phyloP scores from a whole-genome alignment of 2,888 invertebrate species.

The Harmothoe impar region DNA sequence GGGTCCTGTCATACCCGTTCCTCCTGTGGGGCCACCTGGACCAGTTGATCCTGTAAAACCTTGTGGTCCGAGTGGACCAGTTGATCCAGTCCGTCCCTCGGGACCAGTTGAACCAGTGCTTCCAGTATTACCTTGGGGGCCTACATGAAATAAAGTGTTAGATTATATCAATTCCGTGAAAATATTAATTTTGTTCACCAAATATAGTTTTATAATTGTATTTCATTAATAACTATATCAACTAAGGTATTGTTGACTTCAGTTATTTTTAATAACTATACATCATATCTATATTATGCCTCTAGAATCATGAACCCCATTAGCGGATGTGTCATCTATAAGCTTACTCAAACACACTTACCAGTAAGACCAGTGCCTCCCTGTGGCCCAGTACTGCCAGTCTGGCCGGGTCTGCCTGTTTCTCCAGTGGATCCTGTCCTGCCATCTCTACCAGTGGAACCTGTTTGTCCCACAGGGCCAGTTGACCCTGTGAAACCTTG shows the following conservation, averaged over 20 bases:
- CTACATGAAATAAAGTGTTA: not conserved
- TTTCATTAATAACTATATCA: no score
- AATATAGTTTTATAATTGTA: no score
- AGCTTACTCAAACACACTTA: no score
- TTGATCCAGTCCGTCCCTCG: slow-evolving; percentile 13
- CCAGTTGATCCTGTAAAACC: slow-evolving; percentile 61
- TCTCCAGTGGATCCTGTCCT: not conserved
- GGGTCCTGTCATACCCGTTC: slow-evolving; percentile 65
- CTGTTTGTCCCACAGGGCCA: slow-evolving; percentile 60
- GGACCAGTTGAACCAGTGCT: slow-evolving; percentile 62
- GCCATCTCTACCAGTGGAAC: slow-evolving; percentile 52
- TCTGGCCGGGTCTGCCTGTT: slow-evolving; percentile 15
- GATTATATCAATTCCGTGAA: no score
- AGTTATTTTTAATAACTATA: no score
- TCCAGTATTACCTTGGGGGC: slow-evolving; percentile 63
- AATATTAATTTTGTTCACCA: no score
- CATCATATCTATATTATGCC: no score
- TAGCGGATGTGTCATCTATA: no score
- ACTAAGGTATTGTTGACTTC: no score
- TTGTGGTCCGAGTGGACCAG: not conserved
- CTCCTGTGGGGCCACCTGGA: slow-evolving; percentile 63
- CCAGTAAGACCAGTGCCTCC: slow-evolving; percentile 26
- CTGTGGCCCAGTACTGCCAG: slow-evolving; percentile 61
- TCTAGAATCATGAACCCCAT: no score
- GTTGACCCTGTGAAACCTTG: slow-evolving; percentile 57